phyloP scores from a whole-genome alignment of 1,140 invertebrate genomes.

The Drepana arcuata region DNA sequence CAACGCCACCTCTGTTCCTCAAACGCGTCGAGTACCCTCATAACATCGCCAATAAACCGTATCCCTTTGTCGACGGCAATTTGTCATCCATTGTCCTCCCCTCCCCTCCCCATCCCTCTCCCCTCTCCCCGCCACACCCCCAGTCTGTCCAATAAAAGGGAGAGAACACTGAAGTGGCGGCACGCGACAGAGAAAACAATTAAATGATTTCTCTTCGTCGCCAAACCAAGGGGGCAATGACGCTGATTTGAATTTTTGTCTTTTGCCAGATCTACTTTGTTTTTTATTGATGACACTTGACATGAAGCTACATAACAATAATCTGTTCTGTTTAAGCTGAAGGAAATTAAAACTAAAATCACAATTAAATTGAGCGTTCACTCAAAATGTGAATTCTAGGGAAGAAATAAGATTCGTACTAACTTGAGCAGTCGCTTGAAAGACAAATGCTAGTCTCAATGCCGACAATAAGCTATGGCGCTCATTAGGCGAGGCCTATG shows the following conservation, averaged over 20 bases:
- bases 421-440: no score
- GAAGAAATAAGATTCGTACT: no score
- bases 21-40: constrained; percentile 52
- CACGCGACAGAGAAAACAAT: constrained; percentile 54
- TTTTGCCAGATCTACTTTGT: constrained; percentile 1
- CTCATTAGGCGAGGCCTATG: no score
- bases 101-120: constrained; percentile 6
- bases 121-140: constrained; percentile 4
- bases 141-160: neutral
- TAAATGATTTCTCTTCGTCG: constrained; percentile 45
- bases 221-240: constrained; percentile 19
- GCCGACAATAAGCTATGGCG: no score
- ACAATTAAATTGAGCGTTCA: no score
- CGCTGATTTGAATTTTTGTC: constrained; percentile 18
- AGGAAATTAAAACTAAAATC: no score
- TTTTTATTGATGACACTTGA: constrained; percentile 1
- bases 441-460: no score
- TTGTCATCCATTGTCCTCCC: constrained; percentile 52
- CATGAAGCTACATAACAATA: no score
- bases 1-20: constrained; percentile 14
- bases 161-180: constrained; percentile 28
- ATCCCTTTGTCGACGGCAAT: constrained; percentile 59
- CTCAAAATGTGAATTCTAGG: no score
- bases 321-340: no score
- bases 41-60: constrained; percentile 62